A percentile compares a stretch with the other conserved stretches of the same genome.
Conservation (phyloP, 2,113 vertebrate species). For the Upupa epops region DNA sequence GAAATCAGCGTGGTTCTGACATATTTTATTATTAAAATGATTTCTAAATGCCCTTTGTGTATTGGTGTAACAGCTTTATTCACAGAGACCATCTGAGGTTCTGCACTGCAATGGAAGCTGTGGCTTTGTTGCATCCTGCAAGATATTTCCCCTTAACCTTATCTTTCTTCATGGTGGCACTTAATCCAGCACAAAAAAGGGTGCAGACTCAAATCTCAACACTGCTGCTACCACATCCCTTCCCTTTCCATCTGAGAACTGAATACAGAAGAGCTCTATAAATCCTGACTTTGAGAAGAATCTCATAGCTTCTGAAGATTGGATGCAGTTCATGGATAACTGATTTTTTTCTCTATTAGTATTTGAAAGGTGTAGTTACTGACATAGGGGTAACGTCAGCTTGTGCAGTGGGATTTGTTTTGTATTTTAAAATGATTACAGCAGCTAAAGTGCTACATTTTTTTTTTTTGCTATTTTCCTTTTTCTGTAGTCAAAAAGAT, state of each 20-base stretch:
- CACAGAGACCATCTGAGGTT: constrained; percentile 24
- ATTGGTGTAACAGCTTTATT: constrained; percentile 57
- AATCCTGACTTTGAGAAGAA: neutral
- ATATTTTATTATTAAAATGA: constrained; percentile 69
- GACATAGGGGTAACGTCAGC: neutral
- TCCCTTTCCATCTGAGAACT: neutral
- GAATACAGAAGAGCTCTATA: neutral
- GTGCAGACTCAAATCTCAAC: constrained; percentile 43
- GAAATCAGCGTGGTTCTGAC: constrained; percentile 60
- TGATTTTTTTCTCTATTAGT: neutral
- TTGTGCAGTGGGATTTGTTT: neutral
- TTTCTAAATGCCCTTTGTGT: constrained; percentile 65
- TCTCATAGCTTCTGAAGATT: neutral
- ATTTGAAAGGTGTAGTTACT: neutral
- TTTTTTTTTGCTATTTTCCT: neutral
- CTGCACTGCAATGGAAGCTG: constrained; percentile 7
- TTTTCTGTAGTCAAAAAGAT: neutral
- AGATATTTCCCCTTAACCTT: constrained; percentile 42
- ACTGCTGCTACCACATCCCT: neutral
- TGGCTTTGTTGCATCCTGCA: constrained; percentile 25
- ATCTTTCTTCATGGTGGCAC: constrained; percentile 1
- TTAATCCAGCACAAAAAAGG: constrained; percentile 8
- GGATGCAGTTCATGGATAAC: neutral
- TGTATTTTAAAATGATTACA: neutral
- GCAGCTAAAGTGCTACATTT: neutral